These are phyloP conservation scores for Perccottus glenii DNA, from an alignment of 2,113 vertebrate species.

Conservation along the genomic window DNA sequence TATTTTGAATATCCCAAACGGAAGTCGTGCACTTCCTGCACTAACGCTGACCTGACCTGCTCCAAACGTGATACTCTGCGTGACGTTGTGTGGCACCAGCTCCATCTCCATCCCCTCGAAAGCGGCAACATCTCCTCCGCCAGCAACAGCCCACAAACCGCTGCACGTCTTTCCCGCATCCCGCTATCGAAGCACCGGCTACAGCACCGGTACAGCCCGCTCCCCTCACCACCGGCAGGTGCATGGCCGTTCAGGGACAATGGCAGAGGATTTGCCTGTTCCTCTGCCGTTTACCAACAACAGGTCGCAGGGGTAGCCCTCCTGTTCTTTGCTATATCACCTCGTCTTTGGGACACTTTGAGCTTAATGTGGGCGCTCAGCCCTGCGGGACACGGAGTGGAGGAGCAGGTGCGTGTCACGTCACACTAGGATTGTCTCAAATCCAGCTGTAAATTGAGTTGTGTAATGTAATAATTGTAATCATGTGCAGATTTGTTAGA, in stretches of 20 bases:
- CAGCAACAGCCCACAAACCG: conserved; percentile 1
- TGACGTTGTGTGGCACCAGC: conserved; percentile 29
- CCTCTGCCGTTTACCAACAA: conserved; percentile 57
- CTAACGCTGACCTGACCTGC: conserved; percentile 1
- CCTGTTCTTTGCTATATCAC: conserved; percentile 19
- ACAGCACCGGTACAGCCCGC: conserved; percentile 12
- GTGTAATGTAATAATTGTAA: conserved; percentile 38
- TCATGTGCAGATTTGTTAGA: conserved; percentile 1
- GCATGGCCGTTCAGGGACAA: conserved; percentile 58
- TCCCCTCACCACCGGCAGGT: conserved; percentile 13
- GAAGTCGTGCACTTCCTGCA: conserved; percentile 13
- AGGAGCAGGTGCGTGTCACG: conserved; percentile 72
- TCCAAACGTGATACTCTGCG: conserved; percentile 9
- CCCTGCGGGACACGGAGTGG: conserved; percentile 48
- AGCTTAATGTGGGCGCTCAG: conserved; percentile 61
- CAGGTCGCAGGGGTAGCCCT: conserved; percentile 73
- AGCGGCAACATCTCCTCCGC: conserved; percentile 12
- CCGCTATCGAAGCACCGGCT: conserved; percentile 51
- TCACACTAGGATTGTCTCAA: conserved; percentile 11
- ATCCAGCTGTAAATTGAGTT: conserved; percentile 9
- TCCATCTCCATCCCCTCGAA: conserved; percentile 33
- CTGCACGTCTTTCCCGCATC: conserved; percentile 16
- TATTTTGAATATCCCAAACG: conserved; percentile 51
- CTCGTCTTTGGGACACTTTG: conserved; percentile 43
- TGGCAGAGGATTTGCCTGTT: conserved; percentile 63